Evolutionary conservation across 2,797 vertebrate genomes (phyloP).

Genomic region (Okamejei kenojei): DNA sequence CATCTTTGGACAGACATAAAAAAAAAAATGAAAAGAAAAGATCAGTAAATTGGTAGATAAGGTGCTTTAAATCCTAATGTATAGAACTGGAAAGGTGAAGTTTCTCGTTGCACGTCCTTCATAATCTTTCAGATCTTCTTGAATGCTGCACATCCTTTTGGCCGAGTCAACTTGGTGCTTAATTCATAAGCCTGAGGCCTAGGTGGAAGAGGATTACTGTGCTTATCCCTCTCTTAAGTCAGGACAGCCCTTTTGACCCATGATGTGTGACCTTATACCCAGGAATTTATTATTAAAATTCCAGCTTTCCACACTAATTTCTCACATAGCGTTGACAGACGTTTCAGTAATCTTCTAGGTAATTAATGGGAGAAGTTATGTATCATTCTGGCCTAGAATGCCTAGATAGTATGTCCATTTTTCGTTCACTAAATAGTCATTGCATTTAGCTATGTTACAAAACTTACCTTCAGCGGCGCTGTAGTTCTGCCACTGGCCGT

Average conservation of each 20-base stretch:
- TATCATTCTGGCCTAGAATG: neutral
- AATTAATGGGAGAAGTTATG: neutral
- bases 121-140: neutral
- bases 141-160: neutral
- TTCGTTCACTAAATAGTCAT: no score
- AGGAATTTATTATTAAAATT: conserved; percentile 3
- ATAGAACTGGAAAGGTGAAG: no score
- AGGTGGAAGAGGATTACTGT: neutral
- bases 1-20: no score
- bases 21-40: no score
- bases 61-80: no score
- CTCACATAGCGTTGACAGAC: neutral
- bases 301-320: neutral
- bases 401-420: no score
- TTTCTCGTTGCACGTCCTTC: neutral
- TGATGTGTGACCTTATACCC: neutral
- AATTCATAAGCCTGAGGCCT: neutral
- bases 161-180: neutral
- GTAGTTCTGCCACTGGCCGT: no score
- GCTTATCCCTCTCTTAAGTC: neutral
- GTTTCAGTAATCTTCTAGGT: neutral
- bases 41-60: no score
- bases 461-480: no score
- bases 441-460: no score
- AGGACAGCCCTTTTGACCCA: neutral